phyloP scores from a whole-genome alignment of 2,113 vertebrate species.

The Spermophilus dauricus region DNA sequence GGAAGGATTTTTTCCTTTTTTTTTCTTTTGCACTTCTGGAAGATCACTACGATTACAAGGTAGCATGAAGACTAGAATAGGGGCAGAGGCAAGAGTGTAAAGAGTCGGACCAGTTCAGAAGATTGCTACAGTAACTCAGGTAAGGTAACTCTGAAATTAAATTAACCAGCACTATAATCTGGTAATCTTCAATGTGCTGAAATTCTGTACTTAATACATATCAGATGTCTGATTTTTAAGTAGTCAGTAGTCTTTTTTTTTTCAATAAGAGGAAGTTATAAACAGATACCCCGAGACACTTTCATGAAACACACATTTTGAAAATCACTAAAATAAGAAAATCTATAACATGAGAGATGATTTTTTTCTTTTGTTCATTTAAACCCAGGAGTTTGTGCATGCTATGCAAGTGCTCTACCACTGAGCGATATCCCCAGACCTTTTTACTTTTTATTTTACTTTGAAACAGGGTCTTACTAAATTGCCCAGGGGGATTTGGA shows the following conservation, averaged over 20 bases:
- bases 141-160: background rate
- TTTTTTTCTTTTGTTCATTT: background rate
- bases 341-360: background rate
- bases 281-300: background rate
- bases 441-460: too few species aligned
- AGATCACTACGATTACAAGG: background rate
- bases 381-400: too few species aligned
- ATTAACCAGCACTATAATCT: background rate
- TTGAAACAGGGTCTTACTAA: too few species aligned
- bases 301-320: background rate
- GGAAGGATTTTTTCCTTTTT: background rate
- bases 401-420: too few species aligned
- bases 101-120: background rate
- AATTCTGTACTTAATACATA: background rate
- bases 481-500: too few species aligned
- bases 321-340: background rate
- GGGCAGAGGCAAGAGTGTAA: too few species aligned
- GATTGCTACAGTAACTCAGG: background rate
- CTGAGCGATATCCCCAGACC: too few species aligned
- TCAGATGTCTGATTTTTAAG: background rate
- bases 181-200: background rate
- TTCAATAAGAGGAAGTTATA: background rate
- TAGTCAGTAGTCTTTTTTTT: background rate
- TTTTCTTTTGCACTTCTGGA: too few species aligned
- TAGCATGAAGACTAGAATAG: background rate